A percentile compares a stretch with the other conserved stretches of the same genome.
phyloP scores from a whole-genome alignment of 2,113 vertebrate genomes.

The Pica pica region DNA sequence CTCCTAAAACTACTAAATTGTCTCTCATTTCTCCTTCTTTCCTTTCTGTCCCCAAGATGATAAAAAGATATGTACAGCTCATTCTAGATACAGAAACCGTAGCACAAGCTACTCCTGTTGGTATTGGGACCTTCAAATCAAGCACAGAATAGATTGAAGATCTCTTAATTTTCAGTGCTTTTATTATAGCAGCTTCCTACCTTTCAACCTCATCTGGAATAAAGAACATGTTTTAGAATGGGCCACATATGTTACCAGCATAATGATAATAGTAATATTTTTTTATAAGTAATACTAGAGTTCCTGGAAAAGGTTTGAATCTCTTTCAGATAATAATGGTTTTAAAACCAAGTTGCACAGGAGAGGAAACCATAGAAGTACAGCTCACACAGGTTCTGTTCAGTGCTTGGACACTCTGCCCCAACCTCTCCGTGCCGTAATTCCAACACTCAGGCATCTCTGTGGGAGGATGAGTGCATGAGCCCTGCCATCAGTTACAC shows the following conservation, averaged over 20 bases:
- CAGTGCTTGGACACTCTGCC: not conserved
- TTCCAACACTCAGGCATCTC: not conserved
- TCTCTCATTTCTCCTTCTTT: not conserved
- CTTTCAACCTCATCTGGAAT: not conserved
- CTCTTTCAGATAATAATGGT: not conserved
- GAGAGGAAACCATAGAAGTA: not conserved
- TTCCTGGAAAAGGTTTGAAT: not conserved
- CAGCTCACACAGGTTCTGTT: not conserved
- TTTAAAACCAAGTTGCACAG: not conserved
- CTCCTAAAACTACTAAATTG: not conserved
- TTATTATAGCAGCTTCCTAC: not conserved
- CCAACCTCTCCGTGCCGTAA: fast-evolving
- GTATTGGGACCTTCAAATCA: not conserved
- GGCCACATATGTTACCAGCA: not conserved
- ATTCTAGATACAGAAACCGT: not conserved
- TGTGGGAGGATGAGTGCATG: too few relatives aligned
- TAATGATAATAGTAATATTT: not conserved
- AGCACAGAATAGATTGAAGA: not conserved
- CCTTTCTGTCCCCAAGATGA: not conserved
- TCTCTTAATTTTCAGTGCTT: not conserved
- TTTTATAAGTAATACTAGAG: not conserved
- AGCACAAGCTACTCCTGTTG: not conserved
- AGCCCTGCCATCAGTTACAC: not conserved
- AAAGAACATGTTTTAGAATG: not conserved
- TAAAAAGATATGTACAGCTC: not conserved